phyloP scores from a whole-genome alignment of 2,888 invertebrate species.

The Celastrina argiolus region DNA sequence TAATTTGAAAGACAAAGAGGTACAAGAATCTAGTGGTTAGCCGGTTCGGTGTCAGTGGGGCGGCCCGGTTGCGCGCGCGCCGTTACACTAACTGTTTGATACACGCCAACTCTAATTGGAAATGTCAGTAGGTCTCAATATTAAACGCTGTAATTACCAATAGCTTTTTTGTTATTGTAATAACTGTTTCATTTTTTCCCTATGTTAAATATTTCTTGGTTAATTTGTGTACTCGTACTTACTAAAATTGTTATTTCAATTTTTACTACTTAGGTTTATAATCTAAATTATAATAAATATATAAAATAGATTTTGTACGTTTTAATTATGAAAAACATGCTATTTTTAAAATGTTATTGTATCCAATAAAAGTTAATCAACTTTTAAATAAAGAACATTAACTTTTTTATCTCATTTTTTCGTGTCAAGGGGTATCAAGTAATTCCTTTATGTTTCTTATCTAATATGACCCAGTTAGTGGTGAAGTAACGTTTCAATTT shows the following conservation, averaged over 20 bases:
- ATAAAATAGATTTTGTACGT: background rate
- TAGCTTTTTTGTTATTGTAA: background rate
- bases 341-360: background rate
- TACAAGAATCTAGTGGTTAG: constrained; percentile 35
- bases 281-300: too few relatives aligned
- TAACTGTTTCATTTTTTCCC: background rate
- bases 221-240: background rate
- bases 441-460: constrained; percentile 20
- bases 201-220: background rate
- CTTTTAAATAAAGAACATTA: background rate
- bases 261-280: background rate
- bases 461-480: constrained; percentile 17
- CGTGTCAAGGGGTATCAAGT: constrained; percentile 17
- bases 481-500: constrained; percentile 27
- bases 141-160: constrained; percentile 13
- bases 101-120: constrained; percentile 39
- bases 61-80: constrained; percentile 60
- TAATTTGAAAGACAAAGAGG: background rate
- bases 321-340: background rate
- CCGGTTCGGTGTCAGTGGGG: constrained; percentile 68
- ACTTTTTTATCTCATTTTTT: constrained; percentile 8
- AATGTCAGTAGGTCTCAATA: constrained; percentile 45
- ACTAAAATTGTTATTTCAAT: background rate
- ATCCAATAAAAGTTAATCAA: background rate
- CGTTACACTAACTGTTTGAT: constrained; percentile 74